phyloP scores from a whole-genome alignment of 2,888 invertebrate genomes.

The Polydrusus tereticollis region DNA sequence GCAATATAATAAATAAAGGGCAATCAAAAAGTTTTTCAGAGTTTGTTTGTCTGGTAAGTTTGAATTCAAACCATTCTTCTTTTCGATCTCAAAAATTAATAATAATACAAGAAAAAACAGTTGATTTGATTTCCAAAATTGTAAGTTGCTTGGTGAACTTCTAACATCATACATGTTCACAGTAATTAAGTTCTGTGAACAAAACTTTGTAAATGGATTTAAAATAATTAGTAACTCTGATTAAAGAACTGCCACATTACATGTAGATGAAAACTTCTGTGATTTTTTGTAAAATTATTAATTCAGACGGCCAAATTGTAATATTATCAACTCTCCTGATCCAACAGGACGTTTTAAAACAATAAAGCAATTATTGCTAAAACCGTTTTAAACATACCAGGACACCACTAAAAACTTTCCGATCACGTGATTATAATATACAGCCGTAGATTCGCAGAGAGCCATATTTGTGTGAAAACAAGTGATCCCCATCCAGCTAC shows the following conservation, averaged over 20 bases:
- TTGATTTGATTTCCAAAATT: not conserved
- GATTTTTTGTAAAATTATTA: not conserved
- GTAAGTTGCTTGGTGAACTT: no score
- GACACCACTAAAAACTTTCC: slow-evolving; percentile 32
- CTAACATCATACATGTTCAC: no score
- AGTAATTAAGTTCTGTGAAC: no score
- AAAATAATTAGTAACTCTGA: no score
- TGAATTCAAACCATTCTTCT: no score
- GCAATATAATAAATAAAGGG: slow-evolving; percentile 47
- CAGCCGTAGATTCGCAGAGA: slow-evolving; percentile 66
- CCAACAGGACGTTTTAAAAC: no score
- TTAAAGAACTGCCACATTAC: no score
- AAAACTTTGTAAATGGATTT: no score
- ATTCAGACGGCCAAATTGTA: no score
- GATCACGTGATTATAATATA: slow-evolving; percentile 61
- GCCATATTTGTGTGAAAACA: slow-evolving; percentile 62
- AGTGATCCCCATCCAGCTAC: slow-evolving; percentile 70
- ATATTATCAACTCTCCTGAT: no score
- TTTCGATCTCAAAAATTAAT: not conserved
- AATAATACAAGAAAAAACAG: not conserved
- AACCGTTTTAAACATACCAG: not conserved
- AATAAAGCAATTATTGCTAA: not conserved
- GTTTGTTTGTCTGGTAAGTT: slow-evolving; percentile 2
- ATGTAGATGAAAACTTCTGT: no score
- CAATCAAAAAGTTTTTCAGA: slow-evolving; percentile 40